These are phyloP conservation scores for Morus bassanus DNA, from an alignment of 2,797 vertebrate species.

Conservation along the genomic window DNA sequence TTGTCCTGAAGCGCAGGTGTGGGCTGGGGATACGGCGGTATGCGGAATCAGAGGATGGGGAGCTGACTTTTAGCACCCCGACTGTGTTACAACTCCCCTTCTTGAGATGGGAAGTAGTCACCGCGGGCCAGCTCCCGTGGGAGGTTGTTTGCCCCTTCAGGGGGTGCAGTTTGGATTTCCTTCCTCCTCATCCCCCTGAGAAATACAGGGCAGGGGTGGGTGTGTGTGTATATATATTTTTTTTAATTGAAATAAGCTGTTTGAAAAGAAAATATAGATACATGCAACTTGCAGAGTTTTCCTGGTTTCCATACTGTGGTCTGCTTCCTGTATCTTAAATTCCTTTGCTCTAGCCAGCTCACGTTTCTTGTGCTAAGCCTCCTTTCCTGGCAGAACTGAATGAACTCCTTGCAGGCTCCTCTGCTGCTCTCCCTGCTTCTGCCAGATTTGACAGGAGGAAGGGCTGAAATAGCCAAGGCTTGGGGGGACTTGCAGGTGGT, in stretches of 20 bases:
- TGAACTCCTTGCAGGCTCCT: background rate
- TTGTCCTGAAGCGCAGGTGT: rapidly evolving
- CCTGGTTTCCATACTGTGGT: background rate
- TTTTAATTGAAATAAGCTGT: background rate
- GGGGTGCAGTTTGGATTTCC: background rate
- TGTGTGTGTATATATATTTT: no score
- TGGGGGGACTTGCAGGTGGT: background rate
- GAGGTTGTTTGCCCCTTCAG: background rate
- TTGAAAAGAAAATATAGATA: background rate
- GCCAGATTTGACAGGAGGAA: background rate
- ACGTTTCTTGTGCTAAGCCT: rapidly evolving
- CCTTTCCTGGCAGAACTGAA: background rate
- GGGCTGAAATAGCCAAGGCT: rapidly evolving
- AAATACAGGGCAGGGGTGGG: background rate
- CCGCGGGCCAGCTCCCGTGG: rapidly evolving
- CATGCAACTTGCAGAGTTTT: background rate
- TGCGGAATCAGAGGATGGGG: background rate
- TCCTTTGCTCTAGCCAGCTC: no score
- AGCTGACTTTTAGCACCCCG: background rate
- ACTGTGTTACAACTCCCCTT: background rate
- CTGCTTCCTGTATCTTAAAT: background rate
- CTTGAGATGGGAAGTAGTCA: background rate
- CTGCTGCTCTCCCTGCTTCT: background rate
- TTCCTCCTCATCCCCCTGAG: background rate
- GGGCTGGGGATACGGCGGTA: rapidly evolving